These are phyloP conservation scores for Pelvicachromis taeniatus DNA, from an alignment of 2,113 vertebrate species.

Conservation along the genomic window DNA sequence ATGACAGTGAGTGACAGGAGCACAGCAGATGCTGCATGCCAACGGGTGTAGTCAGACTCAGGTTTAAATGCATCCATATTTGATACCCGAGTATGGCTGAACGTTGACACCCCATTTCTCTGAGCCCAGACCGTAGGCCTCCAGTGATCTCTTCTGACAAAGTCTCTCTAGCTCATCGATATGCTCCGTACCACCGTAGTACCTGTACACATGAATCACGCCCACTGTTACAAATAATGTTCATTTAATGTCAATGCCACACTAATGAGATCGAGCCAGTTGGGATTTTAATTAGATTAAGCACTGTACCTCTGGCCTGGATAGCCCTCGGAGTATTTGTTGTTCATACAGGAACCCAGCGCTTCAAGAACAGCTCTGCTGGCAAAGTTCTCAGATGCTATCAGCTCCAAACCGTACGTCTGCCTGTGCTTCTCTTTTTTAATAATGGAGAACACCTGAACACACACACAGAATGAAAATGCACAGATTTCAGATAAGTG, in stretches of 20 bases:
- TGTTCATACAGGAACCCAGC: conserved; percentile 96
- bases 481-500: background rate
- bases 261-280: background rate
- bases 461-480: background rate
- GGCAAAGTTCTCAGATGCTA: conserved; percentile 94
- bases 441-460: conserved; percentile 88
- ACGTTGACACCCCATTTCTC: conserved; percentile 93
- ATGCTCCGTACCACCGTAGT: conserved; percentile 91
- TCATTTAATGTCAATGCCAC: background rate
- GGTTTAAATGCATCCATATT: background rate
- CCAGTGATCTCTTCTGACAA: conserved; percentile 89
- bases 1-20: background rate
- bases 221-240: background rate
- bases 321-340: conserved; percentile 98
- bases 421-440: conserved; percentile 92
- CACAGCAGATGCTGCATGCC: background rate
- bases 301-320: conserved; percentile 86
- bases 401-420: conserved; percentile 86
- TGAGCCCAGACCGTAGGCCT: conserved; percentile 81
- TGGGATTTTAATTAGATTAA: background rate
- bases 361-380: conserved; percentile 94
- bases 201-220: conserved; percentile 66
- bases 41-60: background rate
- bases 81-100: conserved; percentile 93
- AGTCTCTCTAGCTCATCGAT: conserved; percentile 90